Evolutionary conservation across 2,113 vertebrate genomes (phyloP), one percentile per base, ranked within the genome.

Genomic region (Hiodon alosoides): DNA sequence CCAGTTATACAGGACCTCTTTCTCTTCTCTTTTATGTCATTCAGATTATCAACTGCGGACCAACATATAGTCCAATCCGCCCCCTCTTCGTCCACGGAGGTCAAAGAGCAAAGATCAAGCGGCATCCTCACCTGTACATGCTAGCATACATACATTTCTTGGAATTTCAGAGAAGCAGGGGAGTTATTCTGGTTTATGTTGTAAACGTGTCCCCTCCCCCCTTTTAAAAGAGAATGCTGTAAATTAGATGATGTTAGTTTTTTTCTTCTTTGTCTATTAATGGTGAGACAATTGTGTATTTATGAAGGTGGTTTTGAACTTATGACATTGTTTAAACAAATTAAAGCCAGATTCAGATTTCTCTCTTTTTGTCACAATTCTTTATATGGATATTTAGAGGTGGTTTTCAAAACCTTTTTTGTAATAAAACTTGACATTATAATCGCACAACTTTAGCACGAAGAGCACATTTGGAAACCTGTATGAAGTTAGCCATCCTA

Each of bases 1-100:
- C 31, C 31, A 31, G 31, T 0, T 31, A 31, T 31, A 31, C 31
- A 31, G 31, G 31, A 31, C 31, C 31, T 31, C 46, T 66, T 69
- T 46, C n/a, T 46, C 4, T 31, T 9, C 47, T 57, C 13, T 61
- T 68, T 11, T 67, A 7, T 75, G 69, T 75, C 52, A 57, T 84
- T 72, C 77, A 92, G 91, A 93, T 88, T 91, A 93, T 82, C 91
- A 93, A 73, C 83, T 93, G 76, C 85, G 91, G 82, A 90, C 89
- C 8, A 78, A 71, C 55, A 6, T 47, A 14, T 47, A 48, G 4
- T 11, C 58, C 58, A 11, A 57, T 67, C 5, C 13, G 17, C 11
- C 17, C 14, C 55, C 51, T 17, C 6, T 17, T 48, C 9, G 64
- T 68, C 13, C 11, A 16, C 5, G 48, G 57, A 79, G 48, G 70